Base-by-base conservation (phyloP, 37 sponge, comb jelly and placozoan genomes). In the Corticium candelabrum region DNA sequence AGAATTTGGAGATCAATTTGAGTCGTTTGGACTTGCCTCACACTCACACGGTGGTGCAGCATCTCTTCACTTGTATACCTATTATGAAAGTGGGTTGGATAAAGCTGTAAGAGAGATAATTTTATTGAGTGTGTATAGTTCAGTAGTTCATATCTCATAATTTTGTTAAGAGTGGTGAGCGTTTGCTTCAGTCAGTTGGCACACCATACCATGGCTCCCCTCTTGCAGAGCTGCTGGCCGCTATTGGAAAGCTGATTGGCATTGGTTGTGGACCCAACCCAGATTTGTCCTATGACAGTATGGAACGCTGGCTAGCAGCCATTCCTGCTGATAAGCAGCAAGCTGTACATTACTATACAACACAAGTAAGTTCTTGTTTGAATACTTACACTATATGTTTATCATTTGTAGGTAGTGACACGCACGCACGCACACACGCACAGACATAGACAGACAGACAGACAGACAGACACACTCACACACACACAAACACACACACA, bases 31-130 rank as follows among this genome's bases (percentile, higher is more conserved):
- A 37, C 1, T 81, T 30, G 69, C 40, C 29, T 69, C 78, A 4
- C 86, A 85, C 40, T 85, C 86, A 3, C 86, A 85, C 37, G 86
- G 86, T 41, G 86, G 86, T 39, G 37, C 76, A 30, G 86, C 78
- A 0, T 3, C 78, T 0, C 40, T 81, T 4, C 81, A 85, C 69
- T 35, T 85, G 72, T 75, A 81, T 36, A 62, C 82, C 0, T 85
- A 85, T 57, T 81, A 81, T 37, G 33, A 56, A 2, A 76, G 76
- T 11, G 86, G 86, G 31, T 34, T 85, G 1, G 81, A 82, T 3
- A 62, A 40, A 72, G 41, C 69, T 36, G 83, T 76, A 79, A 36
- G 77, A 4, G 5, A 5, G 35, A 70, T 34, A 32, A 70, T 32
- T 29, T 4, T 7, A 70, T 70, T 70, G 5, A 7, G 73, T 15